phyloP scores from a whole-genome alignment of 2,113 vertebrate species.

The Siniperca chuatsi region DNA sequence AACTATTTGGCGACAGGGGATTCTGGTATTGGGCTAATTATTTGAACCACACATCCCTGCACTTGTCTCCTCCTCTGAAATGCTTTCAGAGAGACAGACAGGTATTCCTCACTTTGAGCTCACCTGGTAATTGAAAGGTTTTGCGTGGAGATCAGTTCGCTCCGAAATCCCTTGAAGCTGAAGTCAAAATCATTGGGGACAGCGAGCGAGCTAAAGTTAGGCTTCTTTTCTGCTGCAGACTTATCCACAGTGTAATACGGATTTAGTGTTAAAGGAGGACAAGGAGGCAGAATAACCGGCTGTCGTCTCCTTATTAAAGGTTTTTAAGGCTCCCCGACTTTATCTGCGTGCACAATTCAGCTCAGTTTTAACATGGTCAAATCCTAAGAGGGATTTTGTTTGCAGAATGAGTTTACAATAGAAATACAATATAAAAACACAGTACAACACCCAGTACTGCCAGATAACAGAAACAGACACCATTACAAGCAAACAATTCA shows the following conservation, averaged over 20 bases:
- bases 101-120: conserved; percentile 52
- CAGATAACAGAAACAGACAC: background rate
- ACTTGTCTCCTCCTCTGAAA: conserved; percentile 50
- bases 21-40: conserved; percentile 80
- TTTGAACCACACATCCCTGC: conserved; percentile 63
- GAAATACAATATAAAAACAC: background rate
- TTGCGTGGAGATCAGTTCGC: conserved; percentile 38
- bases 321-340: conserved; percentile 40
- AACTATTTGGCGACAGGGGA: conserved; percentile 78
- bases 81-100: conserved; percentile 41
- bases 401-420: conserved; percentile 31
- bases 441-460: background rate
- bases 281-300: conserved; percentile 53
- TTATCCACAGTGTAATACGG: conserved; percentile 58
- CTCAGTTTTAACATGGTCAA: conserved; percentile 25
- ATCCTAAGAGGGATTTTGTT: conserved; percentile 44
- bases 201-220: conserved; percentile 47
- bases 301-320: conserved; percentile 47
- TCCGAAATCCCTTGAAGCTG: conserved; percentile 57
- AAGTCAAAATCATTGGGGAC: conserved; percentile 56
- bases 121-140: conserved; percentile 66
- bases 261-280: conserved; percentile 58
- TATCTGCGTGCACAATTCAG: conserved; percentile 34
- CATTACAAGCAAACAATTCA: background rate
- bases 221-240: conserved; percentile 49